Base-by-base conservation (phyloP, 2,113 vertebrate genomes). In the Oxyura jamaicensis region DNA sequence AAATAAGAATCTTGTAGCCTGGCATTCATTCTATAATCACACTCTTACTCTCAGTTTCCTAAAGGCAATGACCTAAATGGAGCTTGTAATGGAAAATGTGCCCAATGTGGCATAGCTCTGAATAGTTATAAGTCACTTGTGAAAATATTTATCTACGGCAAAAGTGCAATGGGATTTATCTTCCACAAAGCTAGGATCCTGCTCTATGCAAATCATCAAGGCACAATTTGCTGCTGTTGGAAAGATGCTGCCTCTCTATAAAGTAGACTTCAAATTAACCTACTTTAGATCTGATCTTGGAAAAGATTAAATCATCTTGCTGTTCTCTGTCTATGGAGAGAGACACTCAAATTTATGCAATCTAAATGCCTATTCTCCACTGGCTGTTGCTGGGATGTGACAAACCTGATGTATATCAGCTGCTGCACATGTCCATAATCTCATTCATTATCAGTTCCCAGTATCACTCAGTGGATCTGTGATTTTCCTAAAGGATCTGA, bases 401-500 rank as follows among this genome's bases (percentile, higher is more conserved):
- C 5, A 36, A 19, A 59, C 75, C 4, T 55, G 42, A 10, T 62
- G 46, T 36, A 75, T 28, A 22, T 10, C 50, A 44, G 17, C 48
- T 44, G 35, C 31, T 74, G 55, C 39, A 33, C 13, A 6, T 11
- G 20, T 46, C 55, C 46, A 39, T 41, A 55, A 68, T n/a, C 46
- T 52, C 53, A 28, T 50, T 18, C 42, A 52, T 78, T 42, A 55
- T 53, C 68, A 56, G 63, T n/a, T 76, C 52, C 53, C 41, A 44
- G 0, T 25, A 19, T 2, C 18, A 4, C 48, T 46, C 52, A 33
- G 55, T 14, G 44, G 11, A 2, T 2, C 79, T 50, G 35, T n/a
- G 53, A 22, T 68, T 83, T 65, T 75, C 75, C 72, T 42, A 7
- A 52, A 89, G 52, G 12, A 6, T 66, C 35, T 53, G 59, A 56